phyloP scores from a whole-genome alignment of 1,140 invertebrate species.

The Drepana arcuata region DNA sequence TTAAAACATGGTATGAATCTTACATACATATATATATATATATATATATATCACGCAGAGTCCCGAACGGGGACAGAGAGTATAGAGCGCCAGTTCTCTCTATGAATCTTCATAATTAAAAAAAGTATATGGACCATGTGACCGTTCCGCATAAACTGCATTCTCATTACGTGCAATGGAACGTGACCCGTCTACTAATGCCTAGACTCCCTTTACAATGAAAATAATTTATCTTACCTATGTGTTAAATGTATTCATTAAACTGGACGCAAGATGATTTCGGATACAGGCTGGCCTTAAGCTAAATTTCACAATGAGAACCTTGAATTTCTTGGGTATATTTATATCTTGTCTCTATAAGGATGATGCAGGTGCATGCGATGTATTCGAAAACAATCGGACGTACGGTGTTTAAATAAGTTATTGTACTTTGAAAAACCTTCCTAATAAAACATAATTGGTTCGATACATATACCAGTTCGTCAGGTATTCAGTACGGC shows the following conservation, averaged over 20 bases:
- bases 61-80: neutral
- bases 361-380: neutral
- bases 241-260: no score
- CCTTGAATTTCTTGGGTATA: slow-evolving; percentile 1
- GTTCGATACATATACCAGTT: slow-evolving; percentile 24
- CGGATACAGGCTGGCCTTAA: no score
- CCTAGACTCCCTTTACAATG: slow-evolving; percentile 25
- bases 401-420: neutral
- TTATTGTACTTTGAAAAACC: neutral
- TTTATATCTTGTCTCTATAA: slow-evolving; percentile 7
- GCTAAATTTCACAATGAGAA: no score
- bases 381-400: neutral
- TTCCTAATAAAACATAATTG: slow-evolving; percentile 9
- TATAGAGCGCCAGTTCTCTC: no score
- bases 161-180: slow-evolving; percentile 31
- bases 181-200: slow-evolving; percentile 40
- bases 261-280: no score
- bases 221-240: slow-evolving; percentile 15
- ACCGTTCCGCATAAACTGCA: slow-evolving; percentile 30
- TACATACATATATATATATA: neutral
- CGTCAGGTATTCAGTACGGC: slow-evolving; percentile 34
- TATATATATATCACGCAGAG: neutral
- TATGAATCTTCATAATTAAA: no score
- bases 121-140: no score
- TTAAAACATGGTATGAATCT: neutral